These are phyloP conservation scores for Anoplopoma fimbria DNA, from an alignment of 2,113 vertebrate species.

Conservation along the genomic window DNA sequence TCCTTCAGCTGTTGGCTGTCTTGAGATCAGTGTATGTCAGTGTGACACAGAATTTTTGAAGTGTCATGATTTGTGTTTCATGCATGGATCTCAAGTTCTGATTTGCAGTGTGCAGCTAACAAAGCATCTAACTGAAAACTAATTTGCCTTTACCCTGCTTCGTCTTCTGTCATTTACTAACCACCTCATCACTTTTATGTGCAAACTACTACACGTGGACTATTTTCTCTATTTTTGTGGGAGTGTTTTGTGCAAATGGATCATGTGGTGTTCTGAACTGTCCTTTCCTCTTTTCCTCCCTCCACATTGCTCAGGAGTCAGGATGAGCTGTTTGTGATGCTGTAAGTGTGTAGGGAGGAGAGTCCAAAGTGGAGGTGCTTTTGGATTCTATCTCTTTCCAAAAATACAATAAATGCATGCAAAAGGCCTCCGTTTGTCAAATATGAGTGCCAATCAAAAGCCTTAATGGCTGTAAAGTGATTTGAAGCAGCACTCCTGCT, in stretches of 20 bases:
- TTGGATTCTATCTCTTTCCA: constrained; percentile 5
- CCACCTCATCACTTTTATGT: not conserved
- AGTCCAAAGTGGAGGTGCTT: constrained; percentile 34
- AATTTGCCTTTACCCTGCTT: not conserved
- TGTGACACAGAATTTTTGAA: not conserved
- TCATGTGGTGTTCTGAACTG: constrained; percentile 42
- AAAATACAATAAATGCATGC: constrained; percentile 33
- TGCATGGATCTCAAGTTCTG: constrained; percentile 53
- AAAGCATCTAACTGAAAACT: constrained; percentile 3
- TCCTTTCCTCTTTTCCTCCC: constrained; percentile 47
- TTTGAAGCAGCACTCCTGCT: constrained; percentile 34
- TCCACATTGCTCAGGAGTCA: constrained; percentile 69
- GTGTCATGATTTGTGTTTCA: constrained; percentile 25
- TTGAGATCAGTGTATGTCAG: constrained; percentile 39
- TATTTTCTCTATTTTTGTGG: constrained; percentile 1
- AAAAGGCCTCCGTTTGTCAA: constrained; percentile 18
- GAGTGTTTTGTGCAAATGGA: constrained; percentile 2
- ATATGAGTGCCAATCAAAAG: constrained; percentile 23
- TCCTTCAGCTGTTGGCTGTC: constrained; percentile 23
- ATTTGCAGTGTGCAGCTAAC: constrained; percentile 22
- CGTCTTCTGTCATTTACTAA: constrained; percentile 46
- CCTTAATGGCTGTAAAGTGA: constrained; percentile 18
- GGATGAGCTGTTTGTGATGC: constrained; percentile 80
- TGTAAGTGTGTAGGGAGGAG: constrained; percentile 72
- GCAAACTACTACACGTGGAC: not conserved